Evolutionary conservation across 2,888 invertebrate genomes (phyloP).

Genomic region (Tinea semifulvella): DNA sequence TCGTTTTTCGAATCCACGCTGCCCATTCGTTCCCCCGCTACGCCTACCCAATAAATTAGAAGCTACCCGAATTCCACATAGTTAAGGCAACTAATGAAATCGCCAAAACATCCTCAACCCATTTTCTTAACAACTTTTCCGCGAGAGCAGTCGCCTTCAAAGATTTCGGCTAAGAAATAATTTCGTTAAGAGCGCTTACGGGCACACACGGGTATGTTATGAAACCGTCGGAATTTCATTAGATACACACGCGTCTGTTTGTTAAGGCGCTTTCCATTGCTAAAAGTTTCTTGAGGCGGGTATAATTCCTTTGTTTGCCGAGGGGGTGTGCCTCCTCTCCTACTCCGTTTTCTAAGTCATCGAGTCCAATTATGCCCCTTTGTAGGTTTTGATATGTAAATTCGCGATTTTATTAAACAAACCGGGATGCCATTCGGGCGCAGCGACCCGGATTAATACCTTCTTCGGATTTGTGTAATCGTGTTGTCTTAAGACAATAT

Average conservation of each 20-base stretch:
- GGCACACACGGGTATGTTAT: constrained; percentile 62
- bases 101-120: constrained; percentile 61
- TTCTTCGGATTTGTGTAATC: constrained; percentile 67
- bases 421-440: constrained; percentile 65
- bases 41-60: constrained; percentile 65
- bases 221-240: constrained; percentile 68
- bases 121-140: constrained; percentile 67
- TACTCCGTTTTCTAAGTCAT: constrained; percentile 67
- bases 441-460: constrained; percentile 66
- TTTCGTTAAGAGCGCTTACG: constrained; percentile 60
- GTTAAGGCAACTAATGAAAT: constrained; percentile 63
- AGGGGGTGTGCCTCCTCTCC: constrained; percentile 43
- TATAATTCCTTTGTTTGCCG: constrained; percentile 65
- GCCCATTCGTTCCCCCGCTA: constrained; percentile 63
- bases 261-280: constrained; percentile 68
- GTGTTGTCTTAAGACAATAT: constrained; percentile 64
- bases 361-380: constrained; percentile 68
- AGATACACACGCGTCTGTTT: constrained; percentile 68
- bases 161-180: constrained; percentile 62
- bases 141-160: constrained; percentile 64
- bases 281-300: constrained; percentile 69
- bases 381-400: constrained; percentile 69
- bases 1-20: constrained; percentile 58
- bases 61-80: constrained; percentile 60
- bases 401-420: constrained; percentile 68